These are phyloP conservation scores for Oryzias sinensis DNA, from an alignment of 2,797 vertebrate species.

Conservation along the genomic window DNA sequence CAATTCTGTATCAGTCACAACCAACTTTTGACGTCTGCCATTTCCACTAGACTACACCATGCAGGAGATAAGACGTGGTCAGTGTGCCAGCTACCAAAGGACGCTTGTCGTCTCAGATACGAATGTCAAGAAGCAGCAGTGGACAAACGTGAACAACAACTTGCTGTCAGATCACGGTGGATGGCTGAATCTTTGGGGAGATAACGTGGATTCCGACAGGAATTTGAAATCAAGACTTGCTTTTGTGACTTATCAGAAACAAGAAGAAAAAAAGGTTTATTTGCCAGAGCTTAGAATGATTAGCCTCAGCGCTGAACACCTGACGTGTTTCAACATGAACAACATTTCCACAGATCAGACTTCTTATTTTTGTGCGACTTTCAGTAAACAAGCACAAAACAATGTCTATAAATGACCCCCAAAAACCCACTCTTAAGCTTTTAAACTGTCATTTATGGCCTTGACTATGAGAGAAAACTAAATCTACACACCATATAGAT, in stretches of 20 bases:
- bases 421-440: background rate
- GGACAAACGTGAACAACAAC: conserved; percentile 13
- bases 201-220: conserved; percentile 33
- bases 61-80: conserved; percentile 11
- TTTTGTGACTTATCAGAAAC: conserved; percentile 16
- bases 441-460: background rate
- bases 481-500: too few species aligned
- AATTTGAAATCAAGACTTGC: conserved; percentile 26
- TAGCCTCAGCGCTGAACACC: conserved; percentile 2
- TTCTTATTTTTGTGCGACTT: conserved; percentile 6
- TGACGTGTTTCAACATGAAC: conserved; percentile 30
- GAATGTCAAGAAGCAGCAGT: conserved; percentile 6
- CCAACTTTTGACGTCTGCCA: conserved; percentile 1
- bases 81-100: background rate
- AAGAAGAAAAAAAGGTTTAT: conserved; percentile 12
- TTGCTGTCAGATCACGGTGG: conserved; percentile 10
- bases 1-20: background rate
- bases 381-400: background rate
- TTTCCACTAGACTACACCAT: conserved; percentile 11
- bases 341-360: conserved; percentile 11
- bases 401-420: background rate
- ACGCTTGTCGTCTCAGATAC: background rate
- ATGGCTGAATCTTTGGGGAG: conserved; percentile 9
- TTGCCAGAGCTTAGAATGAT: conserved; percentile 7
- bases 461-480: too few species aligned